Percentiles rank a stretch among this genome's conserved stretches.
Evolutionary conservation across 2,888 invertebrate species (phyloP).

Genomic region (Eudasyphora cyanicolor): DNA sequence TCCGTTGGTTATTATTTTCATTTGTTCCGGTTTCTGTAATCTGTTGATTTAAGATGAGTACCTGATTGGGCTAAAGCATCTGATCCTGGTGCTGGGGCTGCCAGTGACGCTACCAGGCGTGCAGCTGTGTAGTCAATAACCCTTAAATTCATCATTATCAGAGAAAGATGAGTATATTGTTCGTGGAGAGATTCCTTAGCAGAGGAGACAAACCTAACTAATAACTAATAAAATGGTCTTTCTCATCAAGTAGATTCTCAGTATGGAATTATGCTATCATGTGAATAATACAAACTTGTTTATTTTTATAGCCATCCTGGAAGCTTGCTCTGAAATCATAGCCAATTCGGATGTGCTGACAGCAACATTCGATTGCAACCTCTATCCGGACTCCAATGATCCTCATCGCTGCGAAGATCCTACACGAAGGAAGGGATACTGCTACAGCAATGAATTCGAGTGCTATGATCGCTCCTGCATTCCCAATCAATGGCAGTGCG

Average conservation of each 20-base stretch:
- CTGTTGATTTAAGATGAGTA: background rate
- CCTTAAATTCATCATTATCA: too few relatives aligned
- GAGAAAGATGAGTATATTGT: too few relatives aligned
- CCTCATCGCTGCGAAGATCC: conserved; percentile 82
- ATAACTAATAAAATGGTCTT: background rate
- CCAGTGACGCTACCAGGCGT: background rate
- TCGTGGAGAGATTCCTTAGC: too few relatives aligned
- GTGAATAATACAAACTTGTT: too few relatives aligned
- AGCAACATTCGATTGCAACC: conserved; percentile 83
- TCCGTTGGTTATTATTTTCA: background rate
- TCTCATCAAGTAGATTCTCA: background rate
- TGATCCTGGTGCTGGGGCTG: background rate
- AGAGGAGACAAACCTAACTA: too few relatives aligned
- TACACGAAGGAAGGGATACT: conserved; percentile 80
- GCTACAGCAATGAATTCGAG: conserved; percentile 82
- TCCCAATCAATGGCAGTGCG: conserved; percentile 83
- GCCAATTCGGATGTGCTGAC: conserved; percentile 81
- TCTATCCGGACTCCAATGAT: conserved; percentile 82
- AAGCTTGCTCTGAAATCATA: conserved; percentile 83
- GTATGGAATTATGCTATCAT: too few relatives aligned
- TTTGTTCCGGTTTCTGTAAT: background rate
- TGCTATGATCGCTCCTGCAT: conserved; percentile 84
- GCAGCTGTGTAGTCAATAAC: too few relatives aligned
- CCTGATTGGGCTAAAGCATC: background rate
- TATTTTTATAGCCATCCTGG: conserved; percentile 81